Base-by-base conservation (phyloP, 2,113 vertebrate genomes). In the Psittacula cyanocephala region DNA sequence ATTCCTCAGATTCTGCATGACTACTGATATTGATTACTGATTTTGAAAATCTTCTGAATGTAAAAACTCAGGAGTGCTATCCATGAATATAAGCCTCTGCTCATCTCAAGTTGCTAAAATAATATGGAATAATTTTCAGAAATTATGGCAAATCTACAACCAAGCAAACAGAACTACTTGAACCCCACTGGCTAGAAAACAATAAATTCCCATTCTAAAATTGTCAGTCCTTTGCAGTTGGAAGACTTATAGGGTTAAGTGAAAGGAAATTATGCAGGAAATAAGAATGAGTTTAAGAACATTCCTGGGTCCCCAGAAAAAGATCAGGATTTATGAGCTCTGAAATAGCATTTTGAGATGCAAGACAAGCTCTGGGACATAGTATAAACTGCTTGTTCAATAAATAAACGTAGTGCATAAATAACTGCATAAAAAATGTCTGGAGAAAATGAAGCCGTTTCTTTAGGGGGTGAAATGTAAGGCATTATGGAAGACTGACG, bases 111-210 rank as follows among this genome's bases (percentile, higher is more conserved):
- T 13, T 65, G 43, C 25, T 59, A 93, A 84, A 84, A 10, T 9
- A 33, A 7, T 0, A 0, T 16, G 11, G 31, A 59, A 57, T 19
- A 0, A 28, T 74, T 81, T 83, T 65, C 13, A 33, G 83, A 63
- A 12, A 37, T 63, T 41, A 27, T 27, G 19, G 11, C 25, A 22
- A 65, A 64, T 37, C 33, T 55, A 7, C 10, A n/a, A 14, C 5
- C 10, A 78, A n/a, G 17, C 0, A 3, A 91, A 50, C 12, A 16
- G 3, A 53, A 33, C 10, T 37, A 35, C 83, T 9, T 80, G 71
- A 80, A 65, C 14, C 1, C 1, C 22, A 41, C 9, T 75, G 25
- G 9, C 10, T 0, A 39, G 39, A 62, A 83, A 75, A 43, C 0
- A 2, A 35, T 43, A 14, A 2, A 18, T 53, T 25, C 7, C 6